Evolutionary conservation across 2,888 invertebrate genomes (phyloP).

Genomic region (Epiblema foenella): DNA sequence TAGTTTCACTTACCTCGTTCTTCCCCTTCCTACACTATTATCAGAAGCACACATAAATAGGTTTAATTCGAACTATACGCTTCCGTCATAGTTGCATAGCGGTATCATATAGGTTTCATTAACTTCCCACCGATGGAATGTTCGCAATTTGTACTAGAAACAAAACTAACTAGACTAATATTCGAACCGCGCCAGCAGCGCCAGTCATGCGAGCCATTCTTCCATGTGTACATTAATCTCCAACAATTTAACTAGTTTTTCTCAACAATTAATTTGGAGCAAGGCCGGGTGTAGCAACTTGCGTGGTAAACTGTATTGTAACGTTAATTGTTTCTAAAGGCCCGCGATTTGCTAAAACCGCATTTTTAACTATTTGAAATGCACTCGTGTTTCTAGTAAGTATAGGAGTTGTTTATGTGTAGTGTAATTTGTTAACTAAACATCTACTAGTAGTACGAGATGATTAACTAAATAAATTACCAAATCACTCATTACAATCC

Average conservation of each 20-base stretch:
- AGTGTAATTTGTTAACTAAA: too few relatives aligned
- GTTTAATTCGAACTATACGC: neutral
- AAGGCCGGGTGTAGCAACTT: slow-evolving; percentile 35
- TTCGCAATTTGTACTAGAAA: neutral
- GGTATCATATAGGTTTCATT: neutral
- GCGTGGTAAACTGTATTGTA: slow-evolving; percentile 41
- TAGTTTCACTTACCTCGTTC: too few relatives aligned
- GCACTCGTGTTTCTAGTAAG: slow-evolving; percentile 21
- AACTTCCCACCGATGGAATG: neutral
- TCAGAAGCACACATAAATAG: neutral
- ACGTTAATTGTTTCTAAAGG: slow-evolving; percentile 40
- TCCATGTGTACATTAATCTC: slow-evolving; percentile 15
- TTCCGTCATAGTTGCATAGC: neutral
- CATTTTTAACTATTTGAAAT: slow-evolving; percentile 16
- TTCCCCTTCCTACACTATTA: too few relatives aligned
- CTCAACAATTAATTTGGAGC: slow-evolving; percentile 42
- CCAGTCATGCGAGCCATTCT: slow-evolving; percentile 18
- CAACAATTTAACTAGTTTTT: slow-evolving; percentile 38
- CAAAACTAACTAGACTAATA: slow-evolving; percentile 11
- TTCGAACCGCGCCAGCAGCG: slow-evolving; percentile 12
- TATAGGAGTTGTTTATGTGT: neutral
- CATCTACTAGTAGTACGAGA: too few relatives aligned
- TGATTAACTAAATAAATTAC: too few relatives aligned
- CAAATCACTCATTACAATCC: too few relatives aligned
- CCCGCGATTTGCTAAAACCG: slow-evolving; percentile 30